Conservation (phyloP, 2,797 vertebrate species). For the Danionella dracula region DNA sequence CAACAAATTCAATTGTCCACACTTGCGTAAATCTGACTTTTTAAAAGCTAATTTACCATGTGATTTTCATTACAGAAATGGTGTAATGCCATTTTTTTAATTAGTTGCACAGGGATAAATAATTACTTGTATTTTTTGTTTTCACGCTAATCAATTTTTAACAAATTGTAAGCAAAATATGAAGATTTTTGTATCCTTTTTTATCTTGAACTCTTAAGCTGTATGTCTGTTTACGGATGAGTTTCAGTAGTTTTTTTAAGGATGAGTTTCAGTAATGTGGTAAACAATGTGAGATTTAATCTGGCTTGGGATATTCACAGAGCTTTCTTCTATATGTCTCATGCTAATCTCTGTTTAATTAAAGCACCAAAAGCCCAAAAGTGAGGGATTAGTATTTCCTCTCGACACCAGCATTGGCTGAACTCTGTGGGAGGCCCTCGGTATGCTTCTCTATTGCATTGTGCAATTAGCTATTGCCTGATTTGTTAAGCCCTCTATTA, state of each 20-base stretch:
- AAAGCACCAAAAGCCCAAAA: neutral
- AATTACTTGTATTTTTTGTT: no score
- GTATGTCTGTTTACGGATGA: no score
- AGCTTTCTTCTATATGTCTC: neutral
- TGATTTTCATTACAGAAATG: no score
- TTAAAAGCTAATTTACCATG: no score
- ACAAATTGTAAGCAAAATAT: no score
- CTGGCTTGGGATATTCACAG: neutral
- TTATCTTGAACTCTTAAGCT: no score
- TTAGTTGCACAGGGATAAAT: no score
- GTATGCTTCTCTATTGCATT: neutral
- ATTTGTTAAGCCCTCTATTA: slow-evolving; percentile 24
- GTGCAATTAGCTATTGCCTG: slow-evolving; percentile 29
- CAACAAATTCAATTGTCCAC: no score
- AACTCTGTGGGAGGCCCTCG: neutral
- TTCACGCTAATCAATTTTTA: no score
- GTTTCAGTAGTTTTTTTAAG: neutral
- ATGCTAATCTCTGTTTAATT: neutral
- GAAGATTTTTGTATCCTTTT: no score
- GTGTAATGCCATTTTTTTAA: no score
- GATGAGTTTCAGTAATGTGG: neutral
- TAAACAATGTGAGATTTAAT: neutral
- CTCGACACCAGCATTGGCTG: neutral
- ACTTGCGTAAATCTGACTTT: no score
- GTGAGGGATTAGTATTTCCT: neutral